phyloP scores from a whole-genome alignment of 2,113 vertebrate genomes.

The Malurus alboscapulatus region DNA sequence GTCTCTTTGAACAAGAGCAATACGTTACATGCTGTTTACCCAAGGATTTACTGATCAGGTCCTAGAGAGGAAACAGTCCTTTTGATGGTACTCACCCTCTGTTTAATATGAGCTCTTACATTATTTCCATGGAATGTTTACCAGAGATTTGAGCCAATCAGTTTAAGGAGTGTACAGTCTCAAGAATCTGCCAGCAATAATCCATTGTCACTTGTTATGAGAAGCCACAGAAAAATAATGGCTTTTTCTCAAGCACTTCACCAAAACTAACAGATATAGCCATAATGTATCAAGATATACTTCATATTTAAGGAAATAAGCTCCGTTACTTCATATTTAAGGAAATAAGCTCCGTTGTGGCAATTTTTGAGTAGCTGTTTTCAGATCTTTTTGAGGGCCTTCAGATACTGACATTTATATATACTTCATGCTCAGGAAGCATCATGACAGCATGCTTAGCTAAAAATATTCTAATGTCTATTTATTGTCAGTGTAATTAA shows the following conservation, averaged over 20 bases:
- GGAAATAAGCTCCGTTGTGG: background rate
- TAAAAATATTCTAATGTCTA: slow-evolving; percentile 56
- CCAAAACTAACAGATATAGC: background rate
- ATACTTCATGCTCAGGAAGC: slow-evolving; percentile 32
- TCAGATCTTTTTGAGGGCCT: background rate
- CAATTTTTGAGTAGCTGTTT: background rate
- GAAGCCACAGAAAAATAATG: background rate
- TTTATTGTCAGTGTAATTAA: slow-evolving; percentile 61
- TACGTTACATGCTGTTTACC: background rate
- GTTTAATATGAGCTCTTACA: background rate
- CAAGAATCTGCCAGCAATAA: background rate
- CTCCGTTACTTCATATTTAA: background rate
- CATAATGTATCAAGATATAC: background rate
- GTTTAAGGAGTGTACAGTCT: background rate
- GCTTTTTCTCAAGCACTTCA: background rate
- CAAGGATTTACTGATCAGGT: slow-evolving; percentile 14
- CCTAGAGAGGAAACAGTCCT: background rate
- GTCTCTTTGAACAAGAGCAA: background rate
- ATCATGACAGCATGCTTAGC: slow-evolving; percentile 8
- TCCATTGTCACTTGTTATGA: background rate
- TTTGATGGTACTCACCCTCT: background rate
- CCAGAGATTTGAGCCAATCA: background rate
- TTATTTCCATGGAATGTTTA: background rate
- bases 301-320: background rate
- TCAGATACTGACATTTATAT: slow-evolving; percentile 14